A percentile compares a stretch with the other conserved stretches of the same genome.
Evolutionary conservation across 2,113 vertebrate genomes (phyloP).

Genomic region (Triplophysa dalaica): DNA sequence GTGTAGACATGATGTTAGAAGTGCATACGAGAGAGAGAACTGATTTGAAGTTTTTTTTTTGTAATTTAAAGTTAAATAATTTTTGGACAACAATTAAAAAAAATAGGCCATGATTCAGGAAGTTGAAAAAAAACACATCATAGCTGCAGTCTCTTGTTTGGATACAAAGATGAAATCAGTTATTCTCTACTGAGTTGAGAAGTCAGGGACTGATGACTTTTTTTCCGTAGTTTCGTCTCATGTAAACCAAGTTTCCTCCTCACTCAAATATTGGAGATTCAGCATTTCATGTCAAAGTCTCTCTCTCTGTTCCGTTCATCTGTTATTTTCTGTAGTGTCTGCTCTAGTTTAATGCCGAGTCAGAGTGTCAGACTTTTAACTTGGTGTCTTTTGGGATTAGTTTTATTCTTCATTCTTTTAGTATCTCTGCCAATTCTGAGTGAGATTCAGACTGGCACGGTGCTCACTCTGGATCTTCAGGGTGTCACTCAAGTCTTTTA

Average conservation of each 20-base stretch:
- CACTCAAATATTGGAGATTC: not conserved
- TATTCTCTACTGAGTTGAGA: not conserved
- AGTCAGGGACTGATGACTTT: not conserved
- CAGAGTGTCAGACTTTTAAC: not conserved
- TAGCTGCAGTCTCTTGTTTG: no score
- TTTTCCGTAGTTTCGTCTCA: not conserved
- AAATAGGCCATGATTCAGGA: not conserved
- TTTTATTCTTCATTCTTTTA: not conserved
- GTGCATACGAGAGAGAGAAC: no score
- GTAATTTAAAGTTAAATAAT: no score
- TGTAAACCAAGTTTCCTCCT: not conserved
- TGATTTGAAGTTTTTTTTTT: no score
- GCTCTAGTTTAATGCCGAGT: constrained; percentile 19
- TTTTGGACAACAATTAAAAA: not conserved
- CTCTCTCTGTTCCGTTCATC: not conserved
- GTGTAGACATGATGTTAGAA: no score
- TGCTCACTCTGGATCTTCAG: constrained; percentile 63
- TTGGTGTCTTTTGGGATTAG: constrained; percentile 20
- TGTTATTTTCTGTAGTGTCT: not conserved
- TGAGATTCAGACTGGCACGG: constrained; percentile 65
- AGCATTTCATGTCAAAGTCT: not conserved
- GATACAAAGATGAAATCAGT: not conserved
- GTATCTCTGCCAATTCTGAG: constrained; percentile 44
- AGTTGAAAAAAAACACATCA: not conserved
- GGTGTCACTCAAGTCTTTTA: constrained; percentile 63